Conservation (phyloP, 2,888 invertebrate species). For the Caradrina clavipalpis region DNA sequence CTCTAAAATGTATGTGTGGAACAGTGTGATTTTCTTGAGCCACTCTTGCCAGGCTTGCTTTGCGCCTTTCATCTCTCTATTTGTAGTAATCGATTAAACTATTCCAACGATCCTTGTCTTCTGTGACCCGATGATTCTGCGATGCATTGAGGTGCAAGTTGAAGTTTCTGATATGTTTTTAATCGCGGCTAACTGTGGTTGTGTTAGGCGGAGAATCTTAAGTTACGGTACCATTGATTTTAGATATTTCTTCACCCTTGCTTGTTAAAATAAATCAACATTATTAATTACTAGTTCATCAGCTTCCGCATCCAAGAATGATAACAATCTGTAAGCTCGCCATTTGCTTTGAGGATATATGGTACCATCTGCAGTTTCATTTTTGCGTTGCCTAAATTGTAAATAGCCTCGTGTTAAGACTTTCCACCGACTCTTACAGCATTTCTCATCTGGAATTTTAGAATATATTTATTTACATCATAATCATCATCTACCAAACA, state of each 20-base stretch:
- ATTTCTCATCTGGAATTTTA: constrained; percentile 8
- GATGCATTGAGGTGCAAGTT: background rate
- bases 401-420: constrained; percentile 31
- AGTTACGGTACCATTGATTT: constrained; percentile 13
- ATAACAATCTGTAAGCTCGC: constrained; percentile 22
- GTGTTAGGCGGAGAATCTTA: background rate
- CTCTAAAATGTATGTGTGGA: constrained; percentile 4
- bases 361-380: constrained; percentile 1
- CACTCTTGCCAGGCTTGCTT: background rate
- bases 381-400: constrained; percentile 25
- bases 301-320: constrained; percentile 12
- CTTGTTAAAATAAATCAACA: background rate
- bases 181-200: no score
- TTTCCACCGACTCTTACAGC: constrained; percentile 25
- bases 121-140: background rate
- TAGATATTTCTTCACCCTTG: constrained; percentile 6
- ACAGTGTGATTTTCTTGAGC: background rate
- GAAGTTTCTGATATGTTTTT: no score
- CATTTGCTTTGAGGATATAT: constrained; percentile 26
- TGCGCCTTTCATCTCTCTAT: constrained; percentile 5
- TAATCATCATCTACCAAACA: no score
- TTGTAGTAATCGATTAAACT: constrained; percentile 24
- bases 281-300: background rate
- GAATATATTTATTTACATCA: background rate
- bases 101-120: constrained; percentile 7